Percentiles rank a stretch among this genome's conserved stretches.
Conservation (phyloP, 2,113 vertebrate genomes). For the Hyaena hyaena region DNA sequence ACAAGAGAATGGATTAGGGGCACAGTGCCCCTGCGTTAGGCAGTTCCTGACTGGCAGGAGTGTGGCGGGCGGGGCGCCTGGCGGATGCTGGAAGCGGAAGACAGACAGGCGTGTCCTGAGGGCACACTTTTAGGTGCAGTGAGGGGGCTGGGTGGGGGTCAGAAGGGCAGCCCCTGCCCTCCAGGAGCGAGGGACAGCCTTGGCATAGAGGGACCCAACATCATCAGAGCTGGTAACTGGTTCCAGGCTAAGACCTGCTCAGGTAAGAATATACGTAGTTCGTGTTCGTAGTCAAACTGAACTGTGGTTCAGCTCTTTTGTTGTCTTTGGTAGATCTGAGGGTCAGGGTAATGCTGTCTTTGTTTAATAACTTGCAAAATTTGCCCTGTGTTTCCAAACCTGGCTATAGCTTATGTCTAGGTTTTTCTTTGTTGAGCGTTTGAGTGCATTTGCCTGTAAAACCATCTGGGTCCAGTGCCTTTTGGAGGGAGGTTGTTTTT, state of each 20-base stretch:
- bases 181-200: neutral
- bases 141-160: neutral
- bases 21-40: neutral
- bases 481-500: neutral
- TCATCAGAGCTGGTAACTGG: too few relatives aligned
- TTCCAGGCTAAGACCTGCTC: neutral
- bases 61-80: fast-evolving
- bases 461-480: neutral
- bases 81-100: too few relatives aligned
- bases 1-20: conserved; percentile 53
- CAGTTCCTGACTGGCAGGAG: neutral
- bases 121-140: neutral
- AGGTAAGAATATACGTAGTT: neutral
- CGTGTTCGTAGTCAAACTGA: neutral
- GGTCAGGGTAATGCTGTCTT: neutral
- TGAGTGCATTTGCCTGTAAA: neutral
- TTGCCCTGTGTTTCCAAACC: neutral
- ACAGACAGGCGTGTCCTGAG: neutral
- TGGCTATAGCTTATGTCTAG: neutral
- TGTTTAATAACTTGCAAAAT: neutral
- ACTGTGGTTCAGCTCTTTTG: neutral
- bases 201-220: neutral
- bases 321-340: neutral
- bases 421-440: neutral
- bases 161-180: neutral